These are phyloP conservation scores for Oceanites oceanicus DNA, from an alignment of 2,113 vertebrate species.

Conservation along the genomic window DNA sequence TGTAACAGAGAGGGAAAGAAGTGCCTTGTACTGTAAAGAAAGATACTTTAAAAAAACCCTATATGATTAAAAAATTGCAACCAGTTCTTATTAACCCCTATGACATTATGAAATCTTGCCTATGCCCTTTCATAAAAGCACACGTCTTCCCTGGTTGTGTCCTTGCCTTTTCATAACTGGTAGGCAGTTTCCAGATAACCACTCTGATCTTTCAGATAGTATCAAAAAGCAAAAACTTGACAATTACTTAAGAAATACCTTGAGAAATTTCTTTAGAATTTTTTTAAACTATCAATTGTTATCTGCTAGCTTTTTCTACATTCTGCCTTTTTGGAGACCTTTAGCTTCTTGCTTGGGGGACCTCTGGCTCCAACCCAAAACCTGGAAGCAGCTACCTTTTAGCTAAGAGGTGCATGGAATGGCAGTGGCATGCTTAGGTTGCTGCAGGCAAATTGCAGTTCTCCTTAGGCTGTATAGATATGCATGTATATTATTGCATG, in stretches of 20 bases:
- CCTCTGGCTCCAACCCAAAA: background rate
- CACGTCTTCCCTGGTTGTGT: background rate
- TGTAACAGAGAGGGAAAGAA: background rate
- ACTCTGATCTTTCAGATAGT: background rate
- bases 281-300: background rate
- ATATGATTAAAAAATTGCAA: background rate
- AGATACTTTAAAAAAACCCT: background rate
- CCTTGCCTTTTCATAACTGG: background rate
- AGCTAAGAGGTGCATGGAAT: background rate
- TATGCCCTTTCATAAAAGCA: background rate
- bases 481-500: background rate
- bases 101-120: background rate
- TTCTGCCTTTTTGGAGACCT: background rate
- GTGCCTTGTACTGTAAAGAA: background rate
- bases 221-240: background rate
- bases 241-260: background rate
- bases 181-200: background rate
- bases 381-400: background rate
- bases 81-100: background rate
- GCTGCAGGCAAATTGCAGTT: background rate
- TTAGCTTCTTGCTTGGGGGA: background rate
- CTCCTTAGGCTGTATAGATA: background rate
- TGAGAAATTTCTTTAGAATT: background rate
- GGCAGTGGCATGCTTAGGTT: background rate
- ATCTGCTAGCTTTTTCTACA: background rate